A percentile compares a stretch with the other conserved stretches of the same genome.
Conservation (phyloP, 2,113 vertebrate genomes). For the Chloroceryle aenea region DNA sequence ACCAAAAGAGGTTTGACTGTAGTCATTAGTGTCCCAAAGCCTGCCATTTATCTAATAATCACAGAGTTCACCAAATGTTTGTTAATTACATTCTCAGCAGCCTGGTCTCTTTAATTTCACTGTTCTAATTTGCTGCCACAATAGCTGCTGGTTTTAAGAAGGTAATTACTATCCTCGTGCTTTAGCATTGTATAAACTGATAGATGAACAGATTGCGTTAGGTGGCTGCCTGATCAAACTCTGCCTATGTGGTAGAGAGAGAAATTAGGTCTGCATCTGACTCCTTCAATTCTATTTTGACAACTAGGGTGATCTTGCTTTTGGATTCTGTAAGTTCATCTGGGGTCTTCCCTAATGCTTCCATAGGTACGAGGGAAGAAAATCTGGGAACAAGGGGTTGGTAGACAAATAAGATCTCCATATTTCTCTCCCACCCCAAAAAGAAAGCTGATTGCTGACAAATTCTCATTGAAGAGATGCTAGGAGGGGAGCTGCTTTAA, state of each 20-base stretch:
- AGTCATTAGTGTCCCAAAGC: neutral
- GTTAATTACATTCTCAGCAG: conserved; percentile 14
- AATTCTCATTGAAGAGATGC: neutral
- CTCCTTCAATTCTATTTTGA: conserved; percentile 6
- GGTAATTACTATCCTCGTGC: neutral
- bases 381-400: neutral
- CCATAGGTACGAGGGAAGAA: neutral
- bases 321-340: neutral
- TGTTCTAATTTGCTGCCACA: neutral
- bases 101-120: neutral
- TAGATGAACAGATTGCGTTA: neutral
- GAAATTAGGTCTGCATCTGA: neutral
- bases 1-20: neutral
- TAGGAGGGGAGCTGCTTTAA: neutral
- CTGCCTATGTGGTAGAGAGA: neutral
- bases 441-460: neutral
- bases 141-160: neutral
- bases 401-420: neutral
- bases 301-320: neutral
- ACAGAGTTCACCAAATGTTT: neutral
- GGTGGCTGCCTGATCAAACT: neutral
- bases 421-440: neutral
- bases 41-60: neutral
- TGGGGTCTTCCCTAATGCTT: neutral
- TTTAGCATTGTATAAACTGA: neutral